A percentile compares a stretch with the other conserved stretches of the same genome.
phyloP scores from a whole-genome alignment of 1,140 invertebrate species.

The honey bee (Apis mellifera) region Amel_HAv3.1 CM009932.2:3402501-3403000 shows the following conservation, averaged over 20 bases:
- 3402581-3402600: not conserved
- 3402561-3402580: conserved; percentile 18
- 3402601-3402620: not conserved
- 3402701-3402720: conserved; percentile 29
- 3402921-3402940: conserved; percentile 17
- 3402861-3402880: not conserved
- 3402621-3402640: not conserved
- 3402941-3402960: conserved; percentile 8
- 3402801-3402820: conserved; percentile 40
- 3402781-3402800: conserved; percentile 42
- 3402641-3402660: not conserved
- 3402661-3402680: conserved; percentile 12
- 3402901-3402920: conserved; percentile 19
- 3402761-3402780: not conserved
- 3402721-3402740: conserved; percentile 9
- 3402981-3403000: conserved; percentile 17
- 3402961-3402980: conserved; percentile 17
- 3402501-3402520: conserved; percentile 42
- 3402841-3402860: not conserved
- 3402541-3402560: conserved; percentile 37
- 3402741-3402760: conserved; percentile 15
- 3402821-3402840: conserved; percentile 1
- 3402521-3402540: conserved; percentile 34
- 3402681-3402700: not conserved
- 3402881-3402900: not conserved